Percentiles rank a stretch among this genome's conserved stretches.
These are phyloP conservation scores for Sardina pilchardus DNA, from an alignment of 2,113 vertebrate genomes.

Conservation along the genomic window DNA sequence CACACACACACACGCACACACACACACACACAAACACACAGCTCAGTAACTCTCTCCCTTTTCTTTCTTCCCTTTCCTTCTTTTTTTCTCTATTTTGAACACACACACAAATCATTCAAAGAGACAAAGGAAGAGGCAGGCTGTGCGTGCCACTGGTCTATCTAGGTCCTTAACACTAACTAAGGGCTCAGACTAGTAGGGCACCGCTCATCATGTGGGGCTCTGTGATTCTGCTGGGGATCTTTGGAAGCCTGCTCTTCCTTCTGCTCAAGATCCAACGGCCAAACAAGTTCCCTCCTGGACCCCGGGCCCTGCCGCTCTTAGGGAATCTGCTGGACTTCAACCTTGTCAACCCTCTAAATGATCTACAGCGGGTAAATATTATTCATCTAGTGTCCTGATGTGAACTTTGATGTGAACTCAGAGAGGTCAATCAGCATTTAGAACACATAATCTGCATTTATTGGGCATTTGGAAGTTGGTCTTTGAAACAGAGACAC, in stretches of 20 bases:
- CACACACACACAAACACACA: too few relatives aligned
- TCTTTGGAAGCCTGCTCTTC: slow-evolving; percentile 54
- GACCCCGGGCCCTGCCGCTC: slow-evolving; percentile 60
- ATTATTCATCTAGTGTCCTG: background rate
- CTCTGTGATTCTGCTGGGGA: slow-evolving; percentile 52
- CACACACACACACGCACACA: too few relatives aligned
- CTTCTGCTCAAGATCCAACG: slow-evolving; percentile 53
- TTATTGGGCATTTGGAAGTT: background rate
- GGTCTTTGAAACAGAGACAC: too few relatives aligned
- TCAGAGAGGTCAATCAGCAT: background rate
- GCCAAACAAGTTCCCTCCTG: slow-evolving; percentile 71
- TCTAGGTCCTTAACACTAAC: background rate
- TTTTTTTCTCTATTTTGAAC: background rate
- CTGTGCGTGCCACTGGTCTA: background rate
- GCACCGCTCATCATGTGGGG: slow-evolving; percentile 56
- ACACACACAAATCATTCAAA: background rate
- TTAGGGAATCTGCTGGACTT: slow-evolving; percentile 67
- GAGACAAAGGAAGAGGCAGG: background rate
- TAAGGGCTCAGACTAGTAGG: background rate
- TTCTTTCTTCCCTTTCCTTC: background rate
- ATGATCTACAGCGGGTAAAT: slow-evolving; percentile 67
- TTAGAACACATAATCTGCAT: background rate
- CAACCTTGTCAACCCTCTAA: slow-evolving; percentile 60
- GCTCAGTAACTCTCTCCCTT: background rate
- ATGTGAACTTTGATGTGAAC: background rate